A percentile compares a stretch with the other conserved stretches of the same genome.
Conservation (phyloP, 2,888 invertebrate species). For the Volucella bombylans region DNA sequence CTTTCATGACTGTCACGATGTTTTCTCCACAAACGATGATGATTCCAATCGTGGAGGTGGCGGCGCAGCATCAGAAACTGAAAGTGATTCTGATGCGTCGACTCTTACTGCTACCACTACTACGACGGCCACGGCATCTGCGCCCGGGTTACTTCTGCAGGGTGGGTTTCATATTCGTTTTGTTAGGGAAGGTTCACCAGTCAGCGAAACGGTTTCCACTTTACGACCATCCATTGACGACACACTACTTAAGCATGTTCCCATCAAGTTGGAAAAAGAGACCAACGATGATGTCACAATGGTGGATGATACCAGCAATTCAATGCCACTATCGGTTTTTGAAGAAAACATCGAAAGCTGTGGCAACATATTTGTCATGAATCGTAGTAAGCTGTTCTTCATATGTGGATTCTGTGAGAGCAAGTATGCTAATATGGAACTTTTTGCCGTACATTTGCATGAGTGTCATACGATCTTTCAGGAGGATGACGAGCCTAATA, state of each 20-base stretch:
- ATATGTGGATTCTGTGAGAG: slow-evolving; percentile 78
- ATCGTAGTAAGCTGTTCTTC: slow-evolving; percentile 75
- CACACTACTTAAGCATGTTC: slow-evolving; percentile 61
- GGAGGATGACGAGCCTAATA: slow-evolving; percentile 25
- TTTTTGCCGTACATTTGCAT: slow-evolving; percentile 77
- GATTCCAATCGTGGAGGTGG: slow-evolving; percentile 17
- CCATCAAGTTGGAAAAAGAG: slow-evolving; percentile 61
- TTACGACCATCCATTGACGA: slow-evolving; percentile 45
- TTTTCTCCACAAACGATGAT: slow-evolving; percentile 62
- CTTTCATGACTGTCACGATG: slow-evolving; percentile 76
- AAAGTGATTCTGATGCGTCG: slow-evolving; percentile 72
- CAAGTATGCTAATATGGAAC: slow-evolving; percentile 76
- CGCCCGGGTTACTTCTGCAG: slow-evolving; percentile 41
- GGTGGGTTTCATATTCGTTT: slow-evolving; percentile 68
- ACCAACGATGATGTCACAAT: slow-evolving; percentile 30
- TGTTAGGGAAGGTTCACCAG: slow-evolving; percentile 49
- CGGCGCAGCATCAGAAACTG: slow-evolving; percentile 23
- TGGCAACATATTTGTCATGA: slow-evolving; percentile 78
- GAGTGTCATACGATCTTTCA: slow-evolving; percentile 76
- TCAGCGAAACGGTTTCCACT: slow-evolving; percentile 33
- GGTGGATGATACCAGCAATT: slow-evolving; percentile 15
- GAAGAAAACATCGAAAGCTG: slow-evolving; percentile 76
- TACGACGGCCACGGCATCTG: slow-evolving; percentile 16
- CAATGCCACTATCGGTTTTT: slow-evolving; percentile 26
- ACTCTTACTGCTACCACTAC: slow-evolving; percentile 12